Base-by-base conservation (phyloP, 2,797 vertebrate genomes). In the Tauraco hartlaubi region DNA sequence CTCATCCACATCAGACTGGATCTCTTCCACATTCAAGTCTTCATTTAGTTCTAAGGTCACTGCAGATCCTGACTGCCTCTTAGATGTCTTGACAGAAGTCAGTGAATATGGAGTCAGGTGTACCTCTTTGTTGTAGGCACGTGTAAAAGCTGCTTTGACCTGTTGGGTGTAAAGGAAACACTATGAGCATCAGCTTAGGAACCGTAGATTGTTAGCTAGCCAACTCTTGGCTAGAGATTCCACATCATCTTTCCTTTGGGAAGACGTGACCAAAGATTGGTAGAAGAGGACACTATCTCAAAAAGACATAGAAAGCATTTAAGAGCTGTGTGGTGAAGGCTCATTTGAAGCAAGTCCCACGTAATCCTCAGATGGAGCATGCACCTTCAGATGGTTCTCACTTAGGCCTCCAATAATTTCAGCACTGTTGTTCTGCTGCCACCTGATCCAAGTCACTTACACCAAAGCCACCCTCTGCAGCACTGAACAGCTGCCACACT, bases 131-230 rank as follows among this genome's bases (percentile, higher is more conserved):
- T 99, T 99, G 96, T 99, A 99, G 5, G 98, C 96, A 12, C 99
- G 99, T 0, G 99, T 99, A 89, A 99, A 99, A 20, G 99, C 99
- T 14, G 99, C 99, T 96, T 99, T 99, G 72, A 99, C 99, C 99
- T 99, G 96, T 14, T 23, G 14, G 25, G 41, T 16, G 55, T 44
- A 28, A 67, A 14, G 51, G 41, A 91, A 19, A 39, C 7, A 43
- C 26, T 25, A 11, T 68, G 26, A 92, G n/a, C 31, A 48, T 43
- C 58, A 77, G 23, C 63, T 39, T 31, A 54, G 31, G 17, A 77
- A 52, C 7, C 1, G 6, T 0, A 44, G n/a, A 12, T 2, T 33
- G 26, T 48, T 31, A 79, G 29, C 33, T 39, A 35, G 33, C 19
- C 16, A 39, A 1, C 18, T 52, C 56, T 20, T 37, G 16, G 9